Evolutionary conservation across 1,140 invertebrate genomes (phyloP).

Genomic region (Manduca sexta): DNA sequence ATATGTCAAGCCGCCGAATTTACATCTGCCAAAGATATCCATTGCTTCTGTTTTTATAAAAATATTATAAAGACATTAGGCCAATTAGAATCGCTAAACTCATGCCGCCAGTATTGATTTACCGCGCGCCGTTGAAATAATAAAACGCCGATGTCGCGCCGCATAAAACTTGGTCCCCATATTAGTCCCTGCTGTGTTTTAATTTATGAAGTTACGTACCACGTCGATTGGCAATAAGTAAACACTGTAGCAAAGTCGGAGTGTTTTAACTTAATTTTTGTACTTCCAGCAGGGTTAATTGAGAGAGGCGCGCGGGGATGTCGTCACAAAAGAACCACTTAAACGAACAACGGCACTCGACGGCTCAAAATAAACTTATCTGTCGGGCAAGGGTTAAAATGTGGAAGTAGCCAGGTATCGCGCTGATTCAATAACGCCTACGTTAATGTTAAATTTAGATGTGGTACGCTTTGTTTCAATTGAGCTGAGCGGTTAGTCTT

Average conservation of each 20-base stretch:
- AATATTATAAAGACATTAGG: no score
- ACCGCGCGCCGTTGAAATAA: background rate
- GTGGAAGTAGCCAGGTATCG: conserved; percentile 43
- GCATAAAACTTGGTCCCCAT: conserved; percentile 8
- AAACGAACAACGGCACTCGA: conserved; percentile 51
- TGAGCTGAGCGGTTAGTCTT: background rate
- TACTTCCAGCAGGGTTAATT: conserved; percentile 56
- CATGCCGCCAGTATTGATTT: no score
- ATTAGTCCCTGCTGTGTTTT: conserved; percentile 43
- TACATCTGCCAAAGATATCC: no score
- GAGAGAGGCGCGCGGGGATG: conserved; percentile 56
- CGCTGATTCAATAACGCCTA: conserved; percentile 58
- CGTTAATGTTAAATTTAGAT: background rate
- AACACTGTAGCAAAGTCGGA: conserved; percentile 54
- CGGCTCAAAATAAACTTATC: conserved; percentile 71
- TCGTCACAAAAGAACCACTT: conserved; percentile 70
- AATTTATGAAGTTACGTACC: conserved; percentile 58
- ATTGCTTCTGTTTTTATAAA: no score
- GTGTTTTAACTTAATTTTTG: conserved; percentile 70
- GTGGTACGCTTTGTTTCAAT: background rate
- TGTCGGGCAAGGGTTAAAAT: conserved; percentile 67
- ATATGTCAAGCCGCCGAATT: no score
- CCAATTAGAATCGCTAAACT: no score
- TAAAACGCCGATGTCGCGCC: background rate
- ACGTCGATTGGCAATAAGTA: conserved; percentile 60